Evolutionary conservation across 2,888 invertebrate species (phyloP).

Genomic region (Tridacna crocea): DNA sequence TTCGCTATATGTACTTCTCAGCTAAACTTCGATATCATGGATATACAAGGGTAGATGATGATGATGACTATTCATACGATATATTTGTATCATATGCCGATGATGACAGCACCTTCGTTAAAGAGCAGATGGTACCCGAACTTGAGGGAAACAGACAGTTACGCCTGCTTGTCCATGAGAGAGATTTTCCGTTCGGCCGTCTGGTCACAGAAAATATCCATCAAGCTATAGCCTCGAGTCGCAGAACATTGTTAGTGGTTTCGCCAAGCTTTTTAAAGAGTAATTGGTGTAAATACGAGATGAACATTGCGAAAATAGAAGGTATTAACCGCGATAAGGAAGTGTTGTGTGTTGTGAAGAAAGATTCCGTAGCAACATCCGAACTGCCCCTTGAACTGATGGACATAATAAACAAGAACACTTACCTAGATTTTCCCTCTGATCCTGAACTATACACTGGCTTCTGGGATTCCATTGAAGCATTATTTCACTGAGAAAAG

Average conservation of each 20-base stretch:
- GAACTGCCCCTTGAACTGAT: not conserved
- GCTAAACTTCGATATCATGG: conserved; percentile 33
- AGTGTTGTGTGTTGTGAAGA: not conserved
- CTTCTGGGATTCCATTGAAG: conserved; percentile 10
- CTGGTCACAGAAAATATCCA: conserved; percentile 51
- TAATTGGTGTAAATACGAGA: conserved; percentile 47
- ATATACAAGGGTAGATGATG: conserved; percentile 18
- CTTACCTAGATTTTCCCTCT: not conserved
- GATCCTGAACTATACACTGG: not conserved
- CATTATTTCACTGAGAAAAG: not conserved
- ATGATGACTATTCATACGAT: conserved; percentile 21
- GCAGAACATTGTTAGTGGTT: conserved; percentile 47
- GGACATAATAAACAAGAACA: not conserved
- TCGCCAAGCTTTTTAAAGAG: conserved; percentile 42
- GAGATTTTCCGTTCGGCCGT: conserved; percentile 47
- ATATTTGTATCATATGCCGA: conserved; percentile 53
- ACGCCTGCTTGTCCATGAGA: conserved; percentile 44
- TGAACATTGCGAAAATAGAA: conserved; percentile 12
- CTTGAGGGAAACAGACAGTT: conserved; percentile 39
- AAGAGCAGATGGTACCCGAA: conserved; percentile 30
- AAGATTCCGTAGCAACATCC: not conserved
- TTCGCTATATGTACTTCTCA: conserved; percentile 53
- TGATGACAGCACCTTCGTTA: conserved; percentile 35
- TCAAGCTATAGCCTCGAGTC: conserved; percentile 41
- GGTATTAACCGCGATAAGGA: not conserved